Base-by-base conservation (phyloP, 2,113 vertebrate species). In the Alethe castanea region DNA sequence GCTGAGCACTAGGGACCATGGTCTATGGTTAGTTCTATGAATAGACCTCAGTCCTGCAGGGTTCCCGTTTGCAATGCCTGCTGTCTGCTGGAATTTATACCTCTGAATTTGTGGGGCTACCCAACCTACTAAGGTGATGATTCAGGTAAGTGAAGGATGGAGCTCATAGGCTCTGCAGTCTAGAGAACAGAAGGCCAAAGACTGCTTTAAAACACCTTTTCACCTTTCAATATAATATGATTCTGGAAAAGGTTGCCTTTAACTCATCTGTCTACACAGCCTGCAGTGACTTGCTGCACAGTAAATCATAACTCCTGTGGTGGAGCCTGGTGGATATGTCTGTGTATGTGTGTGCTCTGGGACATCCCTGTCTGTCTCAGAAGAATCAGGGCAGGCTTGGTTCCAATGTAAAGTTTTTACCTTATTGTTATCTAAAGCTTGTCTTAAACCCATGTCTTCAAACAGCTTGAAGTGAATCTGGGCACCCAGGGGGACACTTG, bases 1-100 rank as follows among this genome's bases (percentile, higher is more conserved):
- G 67, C n/a, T 81, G 48, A 84, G 70, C 53, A 40, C 71, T 84
- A 62, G 44, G 25, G 18, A 81, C n/a, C 22, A 65, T 15, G 31
- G 14, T 94, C 94, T 95, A 88, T 83, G 64, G 60, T 64, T 54
- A 70, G 53, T 61, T 60, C 62, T 25, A 29, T 89, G 91, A 96
- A 95, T 71, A 81, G 90, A 66, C 19, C 57, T 82, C 66, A 85
- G 74, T 71, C 5, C 56, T 81, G 45, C 80, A 93, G 88, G 38
- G 47, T 23, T 90, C 56, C 82, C 67, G 52, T 74, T 74, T 83
- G 80, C 42, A 95, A 7, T 70, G 59, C 42, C 56, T 81, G 33
- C 14, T 92, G 29, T 66, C 36, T 85, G 67, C n/a, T 78, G 80
- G 90, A 81, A 88, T 94, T 95, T 91, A 52, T 78, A 36, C 61